A percentile compares a stretch with the other conserved stretches of the same genome.
phyloP scores from a whole-genome alignment of 2,888 invertebrate genomes.

The Leptinotarsa peninsularis region DNA sequence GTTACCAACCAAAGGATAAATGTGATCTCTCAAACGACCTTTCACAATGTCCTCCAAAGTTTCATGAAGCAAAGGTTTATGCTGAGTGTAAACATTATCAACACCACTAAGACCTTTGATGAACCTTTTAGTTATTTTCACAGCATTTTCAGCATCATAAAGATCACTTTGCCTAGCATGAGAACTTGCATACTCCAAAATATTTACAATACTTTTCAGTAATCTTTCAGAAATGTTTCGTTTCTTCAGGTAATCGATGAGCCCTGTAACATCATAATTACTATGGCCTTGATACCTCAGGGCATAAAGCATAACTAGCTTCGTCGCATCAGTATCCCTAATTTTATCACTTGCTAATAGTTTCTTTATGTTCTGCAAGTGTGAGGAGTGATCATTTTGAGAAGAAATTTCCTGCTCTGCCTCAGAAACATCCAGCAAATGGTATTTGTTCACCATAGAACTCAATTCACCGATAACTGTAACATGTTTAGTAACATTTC shows the following conservation, averaged over 20 bases:
- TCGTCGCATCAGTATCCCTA: slow-evolving; percentile 83
- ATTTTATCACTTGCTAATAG: slow-evolving; percentile 79
- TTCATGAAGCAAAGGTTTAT: slow-evolving; percentile 91
- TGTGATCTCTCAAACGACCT: slow-evolving; percentile 87
- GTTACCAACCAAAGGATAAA: slow-evolving; percentile 86
- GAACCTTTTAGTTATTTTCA: slow-evolving; percentile 90
- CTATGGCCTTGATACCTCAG: slow-evolving; percentile 92
- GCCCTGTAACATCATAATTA: slow-evolving; percentile 82
- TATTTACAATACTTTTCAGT: slow-evolving; percentile 71
- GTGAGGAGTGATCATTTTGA: slow-evolving; percentile 84
- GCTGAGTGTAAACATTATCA: slow-evolving; percentile 99
- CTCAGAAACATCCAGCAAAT: slow-evolving; percentile 91
- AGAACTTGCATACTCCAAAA: slow-evolving; percentile 88
- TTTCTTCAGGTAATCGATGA: slow-evolving; percentile 80
- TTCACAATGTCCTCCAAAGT: slow-evolving; percentile 91
- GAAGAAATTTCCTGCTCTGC: slow-evolving; percentile 94
- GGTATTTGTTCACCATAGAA: slow-evolving; percentile 79
- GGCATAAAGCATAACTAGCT: slow-evolving; percentile 92
- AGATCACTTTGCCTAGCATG: slow-evolving; percentile 86
- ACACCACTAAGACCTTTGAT: slow-evolving; percentile 94
- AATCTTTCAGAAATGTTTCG: slow-evolving; percentile 77
- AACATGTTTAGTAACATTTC: slow-evolving; percentile 97
- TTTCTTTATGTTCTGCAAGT: slow-evolving; percentile 81
- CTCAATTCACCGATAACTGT: slow-evolving; percentile 97
- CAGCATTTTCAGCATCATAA: slow-evolving; percentile 84